Base-by-base conservation (phyloP, 2,797 vertebrate species). In the Semaprochilodus insignis region DNA sequence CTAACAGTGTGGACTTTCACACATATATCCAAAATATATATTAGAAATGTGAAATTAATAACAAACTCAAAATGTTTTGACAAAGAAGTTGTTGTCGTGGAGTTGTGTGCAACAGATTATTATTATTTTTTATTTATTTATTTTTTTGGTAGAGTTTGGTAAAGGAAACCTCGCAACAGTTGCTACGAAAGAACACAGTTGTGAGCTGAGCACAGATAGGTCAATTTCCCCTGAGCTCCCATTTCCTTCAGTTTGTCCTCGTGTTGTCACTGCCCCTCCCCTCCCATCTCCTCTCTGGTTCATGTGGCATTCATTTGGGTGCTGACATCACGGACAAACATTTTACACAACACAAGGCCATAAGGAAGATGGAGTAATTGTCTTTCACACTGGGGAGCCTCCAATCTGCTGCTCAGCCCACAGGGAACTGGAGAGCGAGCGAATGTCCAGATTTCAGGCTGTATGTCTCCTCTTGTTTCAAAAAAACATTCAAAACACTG, bases 231-330 rank as follows among this genome's bases (percentile, higher is more conserved):
- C 60, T 55, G 48, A n/a, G 55, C 8, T 25, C n/a, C 65, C 23
- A 14, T 71, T 57, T 62, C 55, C 36, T 85, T 83, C 59, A 77
- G 66, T 80, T 76, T 78, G 78, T 81, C 73, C 82, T 23, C 74
- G 86, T 71, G 72, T 82, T 87, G 86, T 48, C 36, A 55, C 13
- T n/a, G 76, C 67, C 63, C 14, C 31, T 25, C 57, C 72, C 71
- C 44, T 81, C 62, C 8, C 8, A 62, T 74, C 48, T 34, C 5
- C 69, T 75, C 13, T 15, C 78, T 78, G 14, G 70, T 83, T 59
- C 74, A 77, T 87, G 83, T 81, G 76, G 82, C 89, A 91, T 86
- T 83, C 77, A 65, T 91, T 92, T 91, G 85, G 51, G 83, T 54
- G 77, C 82, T 75, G 83, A 81, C 14, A 86, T 89, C 65, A 83